Evolutionary conservation across 2,797 vertebrate genomes (phyloP).

Genomic region (Neostethus bicornis): DNA sequence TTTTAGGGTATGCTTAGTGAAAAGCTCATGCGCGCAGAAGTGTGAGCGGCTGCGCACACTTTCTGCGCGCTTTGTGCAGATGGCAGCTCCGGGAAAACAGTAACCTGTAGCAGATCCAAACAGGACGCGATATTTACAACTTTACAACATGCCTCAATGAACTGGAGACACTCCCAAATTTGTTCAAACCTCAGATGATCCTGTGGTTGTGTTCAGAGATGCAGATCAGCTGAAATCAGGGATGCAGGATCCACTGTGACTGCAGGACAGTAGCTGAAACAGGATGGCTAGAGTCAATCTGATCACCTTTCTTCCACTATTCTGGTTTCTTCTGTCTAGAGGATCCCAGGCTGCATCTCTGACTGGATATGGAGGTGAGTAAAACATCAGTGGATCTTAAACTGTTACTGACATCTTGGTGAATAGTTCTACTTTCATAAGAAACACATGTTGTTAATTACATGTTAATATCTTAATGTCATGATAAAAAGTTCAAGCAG

Average conservation of each 20-base stretch:
- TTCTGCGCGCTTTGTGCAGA: constrained; percentile 52
- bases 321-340: constrained; percentile 50
- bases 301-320: constrained; percentile 39
- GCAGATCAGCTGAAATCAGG: constrained; percentile 64
- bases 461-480: too few relatives aligned
- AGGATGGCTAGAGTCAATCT: constrained; percentile 43
- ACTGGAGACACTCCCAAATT: constrained; percentile 1
- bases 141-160: not conserved
- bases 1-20: not conserved
- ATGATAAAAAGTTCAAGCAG: not conserved
- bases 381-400: too few relatives aligned
- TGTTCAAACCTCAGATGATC: constrained; percentile 18
- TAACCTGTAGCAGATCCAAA: constrained; percentile 25
- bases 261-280: constrained; percentile 40
- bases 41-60: constrained; percentile 39
- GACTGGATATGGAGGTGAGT: constrained; percentile 61
- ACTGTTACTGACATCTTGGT: too few relatives aligned
- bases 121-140: not conserved
- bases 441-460: too few relatives aligned
- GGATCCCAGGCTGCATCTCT: constrained; percentile 63
- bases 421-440: too few relatives aligned
- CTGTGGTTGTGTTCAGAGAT: constrained; percentile 40
- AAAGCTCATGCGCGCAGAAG: constrained; percentile 18
- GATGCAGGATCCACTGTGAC: constrained; percentile 13
- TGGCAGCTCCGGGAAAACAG: not conserved